Evolutionary conservation across 2,888 invertebrate species (phyloP).

Genomic region (Colostygia pectinataria): DNA sequence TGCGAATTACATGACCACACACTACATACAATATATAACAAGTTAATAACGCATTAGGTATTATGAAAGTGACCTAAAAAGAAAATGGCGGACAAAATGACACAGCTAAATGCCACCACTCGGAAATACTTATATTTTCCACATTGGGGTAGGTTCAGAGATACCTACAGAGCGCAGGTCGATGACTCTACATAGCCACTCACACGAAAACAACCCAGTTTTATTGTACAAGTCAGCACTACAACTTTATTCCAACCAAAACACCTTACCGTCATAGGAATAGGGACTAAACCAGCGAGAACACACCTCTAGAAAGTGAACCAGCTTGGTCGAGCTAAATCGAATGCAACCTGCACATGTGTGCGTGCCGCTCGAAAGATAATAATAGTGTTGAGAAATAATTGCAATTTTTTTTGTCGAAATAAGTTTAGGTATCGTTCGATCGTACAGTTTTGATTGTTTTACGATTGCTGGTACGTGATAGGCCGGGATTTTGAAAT

Average conservation of each 20-base stretch:
- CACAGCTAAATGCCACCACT: conserved; percentile 42
- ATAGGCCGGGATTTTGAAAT: conserved; percentile 44
- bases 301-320: conserved; percentile 24
- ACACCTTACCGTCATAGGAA: conserved; percentile 21
- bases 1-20: conserved; percentile 13
- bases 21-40: background rate
- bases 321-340: conserved; percentile 52
- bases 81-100: conserved; percentile 42
- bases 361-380: conserved; percentile 62
- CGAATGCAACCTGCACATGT: conserved; percentile 57
- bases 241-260: conserved; percentile 33
- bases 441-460: conserved; percentile 40
- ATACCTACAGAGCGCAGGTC: conserved; percentile 54
- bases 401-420: conserved; percentile 65
- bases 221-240: conserved; percentile 31
- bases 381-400: conserved; percentile 70
- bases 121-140: conserved; percentile 57
- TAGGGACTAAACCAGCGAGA: conserved; percentile 41
- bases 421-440: conserved; percentile 50
- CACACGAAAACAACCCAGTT: conserved; percentile 44
- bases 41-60: too few species aligned
- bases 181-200: conserved; percentile 59
- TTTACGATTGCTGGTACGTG: conserved; percentile 44
- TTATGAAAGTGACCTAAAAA: conserved; percentile 35
- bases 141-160: conserved; percentile 76